Conservation (phyloP, 2,888 invertebrate genomes). For the Druceiella hillmani region DNA sequence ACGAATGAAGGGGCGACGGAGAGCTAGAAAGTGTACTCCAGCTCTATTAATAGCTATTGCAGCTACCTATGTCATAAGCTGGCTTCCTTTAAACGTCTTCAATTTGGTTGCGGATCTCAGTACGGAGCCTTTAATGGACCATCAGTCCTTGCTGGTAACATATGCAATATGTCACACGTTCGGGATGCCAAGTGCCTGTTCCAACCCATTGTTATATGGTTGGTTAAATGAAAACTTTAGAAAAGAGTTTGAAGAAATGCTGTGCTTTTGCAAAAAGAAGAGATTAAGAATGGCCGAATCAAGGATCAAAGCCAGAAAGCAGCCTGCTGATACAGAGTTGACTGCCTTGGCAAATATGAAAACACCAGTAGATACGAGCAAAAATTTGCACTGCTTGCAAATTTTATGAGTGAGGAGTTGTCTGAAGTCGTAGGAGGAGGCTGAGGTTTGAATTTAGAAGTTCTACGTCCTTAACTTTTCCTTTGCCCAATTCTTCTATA, state of each 20-base stretch:
- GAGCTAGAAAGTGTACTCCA: slow-evolving; percentile 79
- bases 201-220: slow-evolving; percentile 88
- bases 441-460: too few species aligned
- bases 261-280: slow-evolving; percentile 52
- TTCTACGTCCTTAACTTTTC: too few species aligned
- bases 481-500: too few species aligned
- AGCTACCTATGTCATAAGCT: slow-evolving; percentile 82
- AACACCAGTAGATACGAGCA: slow-evolving; percentile 43
- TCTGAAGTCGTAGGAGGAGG: too few species aligned
- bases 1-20: slow-evolving; percentile 63
- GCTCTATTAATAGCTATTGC: slow-evolving; percentile 82
- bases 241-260: slow-evolving; percentile 79
- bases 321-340: slow-evolving; percentile 39
- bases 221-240: slow-evolving; percentile 93
- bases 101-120: slow-evolving; percentile 73
- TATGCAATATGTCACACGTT: slow-evolving; percentile 55
- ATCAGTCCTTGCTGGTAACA: slow-evolving; percentile 52
- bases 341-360: slow-evolving; percentile 44
- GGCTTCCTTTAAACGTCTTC: slow-evolving; percentile 86
- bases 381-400: slow-evolving; percentile 50
- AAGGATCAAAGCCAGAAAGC: slow-evolving; percentile 33
- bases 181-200: slow-evolving; percentile 85
- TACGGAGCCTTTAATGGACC: slow-evolving; percentile 37
- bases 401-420: slow-evolving; percentile 51
- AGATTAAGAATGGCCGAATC: slow-evolving; percentile 34